Base-by-base conservation (phyloP, 2,888 invertebrate genomes). In the Xestia ashworthii region DNA sequence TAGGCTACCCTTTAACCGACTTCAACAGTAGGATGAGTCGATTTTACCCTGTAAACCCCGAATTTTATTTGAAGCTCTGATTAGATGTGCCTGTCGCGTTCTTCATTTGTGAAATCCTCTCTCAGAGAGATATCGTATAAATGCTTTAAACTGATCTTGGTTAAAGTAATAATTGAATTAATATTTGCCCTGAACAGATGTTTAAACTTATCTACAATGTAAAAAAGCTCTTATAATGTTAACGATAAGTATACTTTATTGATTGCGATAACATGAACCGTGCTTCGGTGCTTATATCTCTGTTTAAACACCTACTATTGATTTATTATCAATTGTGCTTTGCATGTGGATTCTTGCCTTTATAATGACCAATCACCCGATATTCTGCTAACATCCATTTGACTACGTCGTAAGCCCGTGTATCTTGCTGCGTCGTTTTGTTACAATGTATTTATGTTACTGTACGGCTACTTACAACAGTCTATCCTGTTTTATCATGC, bases 291-390 rank as follows among this genome's bases (percentile, higher is more conserved):
- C 83, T 80, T 84, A 74, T 64, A 67, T 85, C n/a, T 80, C 41
- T 72, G 60, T 81, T 64, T 73, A 75, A 70, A 84, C 46, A 76
- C 50, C 48, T 62, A 62, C 67, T 75, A 65, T 78, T 82, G 73
- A 87, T 85, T 86, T 73, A 87, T 82, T 82, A 82, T 78, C 70
- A 85, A 76, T 84, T 87, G 74, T 82, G 74, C 73, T 85, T 83
- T 83, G 81, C 81, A 81, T 87, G 83, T 78, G 80, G 73, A 76
- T 76, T 50, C 71, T 80, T 74, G 85, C 32, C 44, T 85, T 76
- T 71, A 74, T 80, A 87, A 86, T 86, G 64, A 77, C 60, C 72
- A 83, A 81, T 83, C 79, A 78, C 68, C 72, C 74, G 62, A 78
- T 81, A 81, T 69, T 67, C 58, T 83, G 32, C 72, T 41, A 67